These are phyloP conservation scores for Nemotelus pantherinus DNA, from an alignment of 2,888 invertebrate species.

Conservation along the genomic window DNA sequence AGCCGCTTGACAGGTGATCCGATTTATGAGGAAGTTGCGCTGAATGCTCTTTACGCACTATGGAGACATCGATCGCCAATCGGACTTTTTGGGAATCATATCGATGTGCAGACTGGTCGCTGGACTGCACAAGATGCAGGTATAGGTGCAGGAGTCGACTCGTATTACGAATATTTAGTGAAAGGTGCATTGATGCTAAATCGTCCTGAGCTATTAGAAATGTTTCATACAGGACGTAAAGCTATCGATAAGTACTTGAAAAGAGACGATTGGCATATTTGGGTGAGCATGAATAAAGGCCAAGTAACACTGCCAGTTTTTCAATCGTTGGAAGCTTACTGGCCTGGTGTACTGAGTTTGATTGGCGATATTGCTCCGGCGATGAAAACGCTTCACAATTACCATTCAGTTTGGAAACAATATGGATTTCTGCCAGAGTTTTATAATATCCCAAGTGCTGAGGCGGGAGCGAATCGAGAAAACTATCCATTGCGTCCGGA, in stretches of 20 bases:
- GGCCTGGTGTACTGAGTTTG: constrained; percentile 93
- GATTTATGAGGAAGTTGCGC: constrained; percentile 92
- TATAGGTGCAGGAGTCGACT: constrained; percentile 95
- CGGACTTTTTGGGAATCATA: constrained; percentile 95
- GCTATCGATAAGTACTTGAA: constrained; percentile 87
- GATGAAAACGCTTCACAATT: constrained; percentile 93
- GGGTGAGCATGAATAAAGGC: constrained; percentile 97
- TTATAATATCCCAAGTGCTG: constrained; percentile 91
- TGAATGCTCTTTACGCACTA: constrained; percentile 89
- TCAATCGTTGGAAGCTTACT: constrained; percentile 97
- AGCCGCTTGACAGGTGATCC: constrained; percentile 94
- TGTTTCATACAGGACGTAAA: constrained; percentile 83
- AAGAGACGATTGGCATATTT: constrained; percentile 97
- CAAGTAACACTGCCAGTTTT: constrained; percentile 97
- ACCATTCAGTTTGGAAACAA: constrained; percentile 96
- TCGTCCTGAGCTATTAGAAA: constrained; percentile 88
- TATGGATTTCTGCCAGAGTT: constrained; percentile 99
- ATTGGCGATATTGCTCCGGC: constrained; percentile 90
- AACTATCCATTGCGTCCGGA: constrained; percentile 97
- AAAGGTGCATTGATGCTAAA: constrained; percentile 94
- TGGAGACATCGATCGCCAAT: constrained; percentile 88
- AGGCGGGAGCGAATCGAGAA: constrained; percentile 82
- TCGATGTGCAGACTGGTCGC: constrained; percentile 91
- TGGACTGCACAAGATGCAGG: constrained; percentile 99
- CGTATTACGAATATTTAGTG: constrained; percentile 97